A percentile compares a stretch with the other conserved stretches of the same genome.
Evolutionary conservation across 1,140 invertebrate genomes (phyloP).

Genomic region (Drosophila elegans): DNA sequence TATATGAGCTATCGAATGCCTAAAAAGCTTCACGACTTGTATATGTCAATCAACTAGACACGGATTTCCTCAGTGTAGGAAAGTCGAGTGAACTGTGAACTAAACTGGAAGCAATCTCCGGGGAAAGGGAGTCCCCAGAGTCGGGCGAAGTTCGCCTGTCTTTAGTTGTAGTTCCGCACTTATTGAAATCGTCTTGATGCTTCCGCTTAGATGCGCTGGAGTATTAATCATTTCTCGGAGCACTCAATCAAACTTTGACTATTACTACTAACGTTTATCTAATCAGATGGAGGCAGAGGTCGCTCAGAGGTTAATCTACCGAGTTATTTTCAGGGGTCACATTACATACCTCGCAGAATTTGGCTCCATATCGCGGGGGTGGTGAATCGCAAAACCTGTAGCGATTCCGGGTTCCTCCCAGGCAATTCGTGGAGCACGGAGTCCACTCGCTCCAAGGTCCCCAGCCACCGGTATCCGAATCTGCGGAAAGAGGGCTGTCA

Average conservation of each 20-base stretch:
- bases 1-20: too few species aligned
- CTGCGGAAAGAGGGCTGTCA: constrained; percentile 83
- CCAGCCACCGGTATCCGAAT: constrained; percentile 92
- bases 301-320: constrained; percentile 39
- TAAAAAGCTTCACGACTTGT: too few species aligned
- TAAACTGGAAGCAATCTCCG: constrained; percentile 40
- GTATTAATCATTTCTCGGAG: constrained; percentile 46
- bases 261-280: constrained; percentile 39
- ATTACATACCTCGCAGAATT: constrained; percentile 91
- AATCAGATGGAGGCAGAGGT: constrained; percentile 40
- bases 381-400: constrained; percentile 94
- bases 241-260: constrained; percentile 50
- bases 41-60: too few species aligned
- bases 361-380: constrained; percentile 92
- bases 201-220: constrained; percentile 2
- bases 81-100: constrained; percentile 59
- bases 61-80: neutral
- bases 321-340: constrained; percentile 5
- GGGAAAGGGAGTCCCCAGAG: constrained; percentile 21
- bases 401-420: constrained; percentile 90
- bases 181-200: constrained; percentile 40
- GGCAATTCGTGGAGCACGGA: constrained; percentile 91
- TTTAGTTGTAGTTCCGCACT: constrained; percentile 32
- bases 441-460: constrained; percentile 93
- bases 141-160: constrained; percentile 17